phyloP scores from a whole-genome alignment of 35 echinoderm and acorn worm genomes.

The Ptychodera flava region DNA sequence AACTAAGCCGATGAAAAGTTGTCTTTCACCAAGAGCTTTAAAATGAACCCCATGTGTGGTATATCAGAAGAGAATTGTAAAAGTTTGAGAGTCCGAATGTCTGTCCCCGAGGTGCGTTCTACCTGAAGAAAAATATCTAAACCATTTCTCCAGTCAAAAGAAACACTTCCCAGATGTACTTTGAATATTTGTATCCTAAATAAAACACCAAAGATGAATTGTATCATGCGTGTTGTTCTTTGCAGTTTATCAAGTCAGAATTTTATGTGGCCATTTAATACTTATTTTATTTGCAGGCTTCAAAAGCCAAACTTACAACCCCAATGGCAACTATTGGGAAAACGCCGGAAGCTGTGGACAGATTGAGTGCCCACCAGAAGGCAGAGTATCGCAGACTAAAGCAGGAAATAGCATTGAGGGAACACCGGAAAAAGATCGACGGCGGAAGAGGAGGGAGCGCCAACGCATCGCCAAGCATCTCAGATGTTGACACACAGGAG shows the following conservation, averaged over 20 bases:
- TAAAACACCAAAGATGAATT: not conserved
- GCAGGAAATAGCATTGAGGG: conserved; percentile 64
- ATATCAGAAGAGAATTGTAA: too few relatives aligned
- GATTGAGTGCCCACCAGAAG: conserved; percentile 32
- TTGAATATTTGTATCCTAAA: not conserved
- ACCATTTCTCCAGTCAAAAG: not conserved
- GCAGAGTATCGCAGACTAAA: conserved; percentile 70
- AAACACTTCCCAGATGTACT: not conserved
- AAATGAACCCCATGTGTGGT: too few relatives aligned
- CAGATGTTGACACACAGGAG: not conserved
- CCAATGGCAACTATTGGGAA: not conserved
- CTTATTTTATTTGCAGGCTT: not conserved
- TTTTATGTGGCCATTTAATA: not conserved
- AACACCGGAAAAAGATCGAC: conserved; percentile 23
- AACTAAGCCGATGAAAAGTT: too few relatives aligned
- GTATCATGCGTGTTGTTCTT: not conserved
- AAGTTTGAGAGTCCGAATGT: too few relatives aligned
- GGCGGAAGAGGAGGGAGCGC: not conserved
- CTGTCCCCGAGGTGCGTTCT: too few relatives aligned
- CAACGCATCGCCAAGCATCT: not conserved
- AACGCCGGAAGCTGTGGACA: conserved; percentile 75
- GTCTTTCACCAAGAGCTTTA: too few relatives aligned
- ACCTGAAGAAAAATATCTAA: conserved; percentile 21
- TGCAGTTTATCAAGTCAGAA: not conserved
- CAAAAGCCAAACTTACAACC: conserved; percentile 9